Percentiles rank a stretch among this genome's conserved stretches.
These are phyloP conservation scores for Gavia stellata DNA, from an alignment of 2,113 vertebrate genomes.

Conservation along the genomic window DNA sequence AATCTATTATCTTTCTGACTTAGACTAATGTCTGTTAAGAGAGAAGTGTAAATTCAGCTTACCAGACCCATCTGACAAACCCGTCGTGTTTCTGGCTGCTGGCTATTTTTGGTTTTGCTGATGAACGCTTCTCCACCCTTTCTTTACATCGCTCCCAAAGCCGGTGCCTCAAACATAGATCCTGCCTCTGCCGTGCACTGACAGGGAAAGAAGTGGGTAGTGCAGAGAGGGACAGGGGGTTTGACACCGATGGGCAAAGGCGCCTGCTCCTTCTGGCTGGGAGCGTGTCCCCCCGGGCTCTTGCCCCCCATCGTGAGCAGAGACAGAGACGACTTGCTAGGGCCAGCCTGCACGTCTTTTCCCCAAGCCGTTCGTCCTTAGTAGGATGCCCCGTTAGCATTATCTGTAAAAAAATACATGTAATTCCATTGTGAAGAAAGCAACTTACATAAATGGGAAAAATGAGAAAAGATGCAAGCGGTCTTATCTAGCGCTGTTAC, in stretches of 20 bases:
- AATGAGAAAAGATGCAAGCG: background rate
- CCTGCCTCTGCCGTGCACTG: background rate
- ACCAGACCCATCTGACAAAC: background rate
- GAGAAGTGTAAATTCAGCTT: background rate
- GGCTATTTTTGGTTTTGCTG: background rate
- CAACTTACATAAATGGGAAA: background rate
- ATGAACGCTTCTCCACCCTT: background rate
- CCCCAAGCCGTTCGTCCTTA: background rate
- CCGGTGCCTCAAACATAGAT: background rate
- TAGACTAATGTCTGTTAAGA: background rate
- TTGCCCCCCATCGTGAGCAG: background rate
- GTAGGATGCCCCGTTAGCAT: background rate
- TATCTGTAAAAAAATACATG: background rate
- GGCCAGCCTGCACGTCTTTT: background rate
- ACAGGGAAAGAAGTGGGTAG: background rate
- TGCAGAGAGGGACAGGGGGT: background rate
- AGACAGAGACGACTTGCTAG: background rate
- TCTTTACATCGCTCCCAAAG: background rate
- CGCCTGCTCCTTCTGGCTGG: background rate
- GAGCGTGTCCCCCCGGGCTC: fast-evolving
- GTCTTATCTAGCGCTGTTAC: background rate
- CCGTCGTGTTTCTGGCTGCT: background rate
- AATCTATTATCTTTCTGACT: background rate
- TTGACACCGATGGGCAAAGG: background rate
- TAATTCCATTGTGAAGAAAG: background rate